A percentile compares a stretch with the other conserved stretches of the same genome.
Conservation (phyloP, 1,140 invertebrate species). For the Hydropsyche tenuis region DNA sequence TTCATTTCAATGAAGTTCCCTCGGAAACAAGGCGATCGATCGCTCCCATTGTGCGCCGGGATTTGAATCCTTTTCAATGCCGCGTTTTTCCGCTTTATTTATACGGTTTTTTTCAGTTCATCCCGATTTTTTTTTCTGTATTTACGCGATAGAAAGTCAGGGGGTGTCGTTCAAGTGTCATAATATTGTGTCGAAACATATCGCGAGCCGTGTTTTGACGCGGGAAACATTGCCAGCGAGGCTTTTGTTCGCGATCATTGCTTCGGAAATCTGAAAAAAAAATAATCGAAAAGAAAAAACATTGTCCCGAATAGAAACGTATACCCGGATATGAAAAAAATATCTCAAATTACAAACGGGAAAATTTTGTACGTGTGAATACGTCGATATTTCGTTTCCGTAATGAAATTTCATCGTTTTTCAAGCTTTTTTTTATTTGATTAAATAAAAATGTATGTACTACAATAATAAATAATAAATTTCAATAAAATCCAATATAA, state of each 20-base stretch:
- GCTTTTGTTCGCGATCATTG: constrained; percentile 1
- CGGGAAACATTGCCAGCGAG: neutral
- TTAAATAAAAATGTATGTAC: too few species aligned
- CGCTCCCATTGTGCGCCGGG: constrained; percentile 1
- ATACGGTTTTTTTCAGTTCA: neutral
- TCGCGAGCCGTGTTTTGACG: neutral
- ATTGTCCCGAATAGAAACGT: neutral
- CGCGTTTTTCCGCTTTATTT: neutral
- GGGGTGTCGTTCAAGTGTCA: constrained; percentile 2
- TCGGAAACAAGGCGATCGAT: constrained; percentile 9
- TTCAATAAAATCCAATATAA: too few species aligned
- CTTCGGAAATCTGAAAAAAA: neutral
- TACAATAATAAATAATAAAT: too few species aligned
- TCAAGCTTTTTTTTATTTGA: too few species aligned
- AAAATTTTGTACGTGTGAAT: too few species aligned
- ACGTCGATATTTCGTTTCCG: too few species aligned
- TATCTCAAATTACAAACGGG: neutral
- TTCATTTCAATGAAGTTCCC: constrained; percentile 8
- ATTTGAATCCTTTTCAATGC: constrained; percentile 12
- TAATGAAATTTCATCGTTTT: too few species aligned
- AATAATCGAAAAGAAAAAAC: neutral
- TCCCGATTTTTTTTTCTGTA: neutral
- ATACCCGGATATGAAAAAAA: neutral
- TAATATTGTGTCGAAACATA: constrained; percentile 3
- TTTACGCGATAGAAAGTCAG: neutral